Percentiles rank a stretch among this genome's conserved stretches.
phyloP scores from a whole-genome alignment of 1,140 invertebrate genomes.

The Mamestra configurata region DNA sequence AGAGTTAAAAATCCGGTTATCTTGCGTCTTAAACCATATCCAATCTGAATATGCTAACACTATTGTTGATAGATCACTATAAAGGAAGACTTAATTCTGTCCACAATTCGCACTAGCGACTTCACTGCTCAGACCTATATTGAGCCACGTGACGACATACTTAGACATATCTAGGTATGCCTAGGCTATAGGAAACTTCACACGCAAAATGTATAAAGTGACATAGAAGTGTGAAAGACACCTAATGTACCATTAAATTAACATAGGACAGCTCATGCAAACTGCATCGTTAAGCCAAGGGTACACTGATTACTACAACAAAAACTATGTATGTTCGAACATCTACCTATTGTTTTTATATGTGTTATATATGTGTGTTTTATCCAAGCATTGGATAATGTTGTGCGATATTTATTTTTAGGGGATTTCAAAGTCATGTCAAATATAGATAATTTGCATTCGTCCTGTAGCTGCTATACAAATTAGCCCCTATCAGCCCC shows the following conservation, averaged over 20 bases:
- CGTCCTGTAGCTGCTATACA: no score
- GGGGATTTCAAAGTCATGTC: no score
- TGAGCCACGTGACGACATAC: background rate
- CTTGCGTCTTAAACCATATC: no score
- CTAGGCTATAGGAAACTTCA: slow-evolving; percentile 1
- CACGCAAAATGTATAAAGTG: slow-evolving; percentile 28
- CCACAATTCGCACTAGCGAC: background rate
- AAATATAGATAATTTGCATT: no score
- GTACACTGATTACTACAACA: slow-evolving; percentile 20
- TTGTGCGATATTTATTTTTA: background rate
- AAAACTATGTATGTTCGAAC: background rate
- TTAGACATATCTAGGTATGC: background rate
- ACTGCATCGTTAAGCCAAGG: slow-evolving; percentile 40
- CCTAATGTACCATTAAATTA: slow-evolving; percentile 46
- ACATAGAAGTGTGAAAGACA: slow-evolving; percentile 34
- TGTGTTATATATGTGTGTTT: background rate
- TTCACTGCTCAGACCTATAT: slow-evolving; percentile 11
- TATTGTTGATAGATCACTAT: background rate
- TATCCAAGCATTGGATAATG: background rate
- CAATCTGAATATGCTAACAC: no score
- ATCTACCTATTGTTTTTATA: slow-evolving; percentile 12
- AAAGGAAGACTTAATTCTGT: background rate
- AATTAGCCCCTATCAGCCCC: no score
- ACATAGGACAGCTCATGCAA: slow-evolving; percentile 39
- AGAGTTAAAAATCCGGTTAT: no score